Evolutionary conservation across 2,888 invertebrate species (phyloP).

Genomic region (Cyaniris semiargus): DNA sequence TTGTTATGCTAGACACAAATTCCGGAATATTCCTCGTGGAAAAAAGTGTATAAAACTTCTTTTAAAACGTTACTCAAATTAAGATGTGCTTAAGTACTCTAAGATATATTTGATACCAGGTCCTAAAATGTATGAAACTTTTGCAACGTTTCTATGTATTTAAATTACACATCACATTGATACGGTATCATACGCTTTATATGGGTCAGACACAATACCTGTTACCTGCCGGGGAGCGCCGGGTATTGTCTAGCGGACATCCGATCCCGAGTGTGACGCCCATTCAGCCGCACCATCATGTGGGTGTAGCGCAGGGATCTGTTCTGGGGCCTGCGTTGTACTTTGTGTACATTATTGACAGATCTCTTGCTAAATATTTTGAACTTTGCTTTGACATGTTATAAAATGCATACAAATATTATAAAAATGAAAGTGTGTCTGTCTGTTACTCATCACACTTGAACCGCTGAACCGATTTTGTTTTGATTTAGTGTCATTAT

Average conservation of each 20-base stretch:
- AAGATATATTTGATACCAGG: too few relatives aligned
- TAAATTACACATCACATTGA: not conserved
- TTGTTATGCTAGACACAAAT: not conserved
- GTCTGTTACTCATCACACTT: too few relatives aligned
- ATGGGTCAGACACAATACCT: slow-evolving; percentile 39
- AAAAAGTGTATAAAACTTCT: not conserved
- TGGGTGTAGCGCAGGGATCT: slow-evolving; percentile 9
- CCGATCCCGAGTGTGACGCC: slow-evolving; percentile 33
- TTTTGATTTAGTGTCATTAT: too few relatives aligned
- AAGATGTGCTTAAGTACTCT: not conserved
- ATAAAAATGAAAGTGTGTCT: too few relatives aligned
- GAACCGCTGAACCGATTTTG: too few relatives aligned
- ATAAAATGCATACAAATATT: too few relatives aligned
- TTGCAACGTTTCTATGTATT: not conserved
- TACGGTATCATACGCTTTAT: slow-evolving; percentile 30
- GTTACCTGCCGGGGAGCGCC: slow-evolving; percentile 38
- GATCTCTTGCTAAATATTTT: not conserved
- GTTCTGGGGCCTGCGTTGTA: not conserved
- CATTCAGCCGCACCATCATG: slow-evolving; percentile 5
- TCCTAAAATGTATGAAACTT: not conserved
- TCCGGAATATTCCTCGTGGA: not conserved
- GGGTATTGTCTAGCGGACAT: slow-evolving; percentile 37
- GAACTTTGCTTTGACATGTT: too few relatives aligned
- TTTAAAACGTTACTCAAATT: not conserved
- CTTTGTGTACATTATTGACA: not conserved